phyloP scores from a whole-genome alignment of 2,888 invertebrate species.

The Luffia ferchaultella region DNA sequence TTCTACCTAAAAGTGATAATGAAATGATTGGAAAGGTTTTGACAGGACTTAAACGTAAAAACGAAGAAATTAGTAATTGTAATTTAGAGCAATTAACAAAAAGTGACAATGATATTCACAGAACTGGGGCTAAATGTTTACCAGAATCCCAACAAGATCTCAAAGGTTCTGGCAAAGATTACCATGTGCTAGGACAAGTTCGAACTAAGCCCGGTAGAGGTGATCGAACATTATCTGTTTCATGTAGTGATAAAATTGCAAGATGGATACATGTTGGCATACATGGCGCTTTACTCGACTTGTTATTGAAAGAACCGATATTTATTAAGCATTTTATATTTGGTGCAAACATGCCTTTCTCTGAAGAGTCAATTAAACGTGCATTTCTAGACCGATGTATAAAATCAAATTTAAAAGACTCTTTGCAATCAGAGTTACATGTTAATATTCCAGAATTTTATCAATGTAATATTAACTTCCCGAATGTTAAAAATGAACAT shows the following conservation, averaged over 20 bases:
- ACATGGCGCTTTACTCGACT: slow-evolving; percentile 81
- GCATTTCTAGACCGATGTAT: slow-evolving; percentile 47
- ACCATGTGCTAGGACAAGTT: slow-evolving; percentile 75
- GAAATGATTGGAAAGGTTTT: slow-evolving; percentile 36
- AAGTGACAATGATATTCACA: slow-evolving; percentile 49
- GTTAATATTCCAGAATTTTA: slow-evolving; percentile 27
- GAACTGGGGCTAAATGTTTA: slow-evolving; percentile 93
- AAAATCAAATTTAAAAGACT: slow-evolving; percentile 3
- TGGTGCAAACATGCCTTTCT: slow-evolving; percentile 72
- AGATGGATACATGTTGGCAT: slow-evolving; percentile 88
- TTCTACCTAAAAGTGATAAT: slow-evolving; percentile 61
- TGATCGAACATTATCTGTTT: slow-evolving; percentile 86
- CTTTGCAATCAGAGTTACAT: slow-evolving; percentile 13
- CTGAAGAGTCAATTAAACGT: slow-evolving; percentile 62
- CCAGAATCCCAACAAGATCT: slow-evolving; percentile 63
- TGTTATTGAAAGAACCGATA: slow-evolving; percentile 72
- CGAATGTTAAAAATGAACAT: slow-evolving; percentile 22
- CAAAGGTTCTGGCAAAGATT: slow-evolving; percentile 59
- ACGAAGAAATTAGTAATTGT: slow-evolving; percentile 21
- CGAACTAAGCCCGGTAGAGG: slow-evolving; percentile 93
- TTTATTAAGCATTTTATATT: slow-evolving; percentile 76
- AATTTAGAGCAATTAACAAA: slow-evolving; percentile 18
- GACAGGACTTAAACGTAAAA: slow-evolving; percentile 24
- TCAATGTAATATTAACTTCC: slow-evolving; percentile 30
- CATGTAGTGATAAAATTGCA: slow-evolving; percentile 94